Base-by-base conservation (phyloP, 2,797 vertebrate genomes). In the Balearica regulorum region DNA sequence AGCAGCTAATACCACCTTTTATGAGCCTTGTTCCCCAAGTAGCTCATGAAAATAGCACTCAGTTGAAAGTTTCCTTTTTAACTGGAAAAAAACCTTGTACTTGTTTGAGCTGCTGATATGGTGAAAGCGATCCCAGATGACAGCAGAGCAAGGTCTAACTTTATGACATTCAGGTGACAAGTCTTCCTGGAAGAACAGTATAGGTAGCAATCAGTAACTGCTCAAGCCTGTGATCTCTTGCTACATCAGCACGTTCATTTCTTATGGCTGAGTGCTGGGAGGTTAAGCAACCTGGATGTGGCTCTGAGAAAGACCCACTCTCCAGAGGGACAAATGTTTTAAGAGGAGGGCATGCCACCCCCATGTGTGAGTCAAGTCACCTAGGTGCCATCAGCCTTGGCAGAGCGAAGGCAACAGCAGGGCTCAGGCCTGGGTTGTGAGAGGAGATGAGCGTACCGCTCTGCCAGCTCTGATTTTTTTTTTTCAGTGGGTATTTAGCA, bases 301-400 rank as follows among this genome's bases (percentile, higher is more conserved):
- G 31, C 41, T 37, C 43, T 65, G 46, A 18, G 90, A 76, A 81
- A 24, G 46, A 26, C 29, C 46, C 1, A 1, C 17, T 82, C 7
- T 80, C 5, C 69, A n/a, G 62, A 44, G 28, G 22, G 28, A 13
- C 15, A 44, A 7, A 6, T 51, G 29, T 77, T 69, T 25, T 55
- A 53, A 22, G 9, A 44, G 44, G 26, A 44, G 49, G 44, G 20
- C 17, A 58, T 2, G 1, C 13, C 2, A 15, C 33, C 54, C 24
- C 11, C 0, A 0, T 31, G 37, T 25, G 54, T 65, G 64, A 60
- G 49, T n/a, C 33, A 31, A 10, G 43, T 65, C n/a, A 55, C 9
- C 13, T 31, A 29, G 33, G 31, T 76, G 14, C 39, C 39, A 4
- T 22, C 54, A 83, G 33, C 2, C 1, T 4, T 64, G 80, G 35